Conservation (phyloP, 2,888 invertebrate species). For the Taphrorychus bicolor region DNA sequence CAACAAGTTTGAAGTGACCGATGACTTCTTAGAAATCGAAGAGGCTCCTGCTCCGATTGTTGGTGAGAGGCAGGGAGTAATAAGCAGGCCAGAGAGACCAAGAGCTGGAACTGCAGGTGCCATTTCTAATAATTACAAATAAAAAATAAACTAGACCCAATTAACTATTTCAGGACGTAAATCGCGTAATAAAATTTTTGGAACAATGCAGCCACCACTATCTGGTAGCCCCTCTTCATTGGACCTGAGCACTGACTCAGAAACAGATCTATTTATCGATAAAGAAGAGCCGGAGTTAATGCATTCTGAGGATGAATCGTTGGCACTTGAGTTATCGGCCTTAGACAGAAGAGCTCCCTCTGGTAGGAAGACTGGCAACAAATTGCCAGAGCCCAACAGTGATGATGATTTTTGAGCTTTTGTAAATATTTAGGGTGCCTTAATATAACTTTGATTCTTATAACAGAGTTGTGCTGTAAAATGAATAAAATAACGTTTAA, state of each 20-base stretch:
- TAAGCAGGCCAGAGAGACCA: conserved; percentile 60
- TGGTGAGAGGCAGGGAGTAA: conserved; percentile 50
- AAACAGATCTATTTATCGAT: conserved; percentile 57
- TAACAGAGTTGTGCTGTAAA: too few species aligned
- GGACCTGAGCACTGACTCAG: conserved; percentile 55
- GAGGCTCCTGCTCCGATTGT: conserved; percentile 35
- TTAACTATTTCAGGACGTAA: conserved; percentile 48
- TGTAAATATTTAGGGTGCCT: too few species aligned
- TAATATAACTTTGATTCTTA: too few species aligned
- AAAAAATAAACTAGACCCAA: background rate
- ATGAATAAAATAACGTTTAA: too few species aligned
- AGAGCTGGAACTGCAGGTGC: conserved; percentile 67
- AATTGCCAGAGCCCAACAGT: conserved; percentile 55
- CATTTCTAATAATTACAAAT: too few species aligned
- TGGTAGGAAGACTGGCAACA: conserved; percentile 53
- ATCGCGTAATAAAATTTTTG: conserved; percentile 49
- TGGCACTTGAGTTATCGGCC: conserved; percentile 55
- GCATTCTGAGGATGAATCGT: conserved; percentile 57
- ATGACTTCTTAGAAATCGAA: conserved; percentile 43
- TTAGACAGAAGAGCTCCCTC: conserved; percentile 53
- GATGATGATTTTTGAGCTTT: conserved; percentile 57
- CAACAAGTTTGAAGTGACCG: conserved; percentile 46
- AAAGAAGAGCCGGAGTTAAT: conserved; percentile 58
- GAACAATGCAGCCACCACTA: conserved; percentile 53
- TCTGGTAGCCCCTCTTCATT: conserved; percentile 54